These are phyloP conservation scores for Delichon dasypus DNA, from an alignment of 2,797 vertebrate genomes.

Conservation along the genomic window DNA sequence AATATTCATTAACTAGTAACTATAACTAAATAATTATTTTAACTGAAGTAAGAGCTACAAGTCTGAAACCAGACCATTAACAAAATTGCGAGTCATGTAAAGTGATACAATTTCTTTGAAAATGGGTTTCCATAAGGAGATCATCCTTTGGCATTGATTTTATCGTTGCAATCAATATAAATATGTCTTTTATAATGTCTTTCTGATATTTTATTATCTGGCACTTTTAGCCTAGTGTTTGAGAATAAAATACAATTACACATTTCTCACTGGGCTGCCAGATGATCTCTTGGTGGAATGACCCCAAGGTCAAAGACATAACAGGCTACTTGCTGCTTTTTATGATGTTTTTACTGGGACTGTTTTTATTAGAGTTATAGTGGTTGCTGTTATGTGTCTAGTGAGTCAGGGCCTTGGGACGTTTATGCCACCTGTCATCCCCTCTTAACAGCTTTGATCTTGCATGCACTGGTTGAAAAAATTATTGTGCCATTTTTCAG, in stretches of 20 bases:
- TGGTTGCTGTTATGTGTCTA: constrained; percentile 10
- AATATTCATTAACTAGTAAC: background rate
- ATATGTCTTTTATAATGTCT: background rate
- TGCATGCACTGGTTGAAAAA: constrained; percentile 50
- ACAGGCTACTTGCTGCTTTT: constrained; percentile 22
- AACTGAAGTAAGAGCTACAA: background rate
- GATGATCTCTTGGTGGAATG: constrained; percentile 11
- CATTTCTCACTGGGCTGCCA: constrained; percentile 6
- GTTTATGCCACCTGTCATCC: constrained; percentile 60
- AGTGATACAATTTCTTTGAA: background rate
- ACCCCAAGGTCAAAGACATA: constrained; percentile 30
- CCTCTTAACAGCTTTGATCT: constrained; percentile 67
- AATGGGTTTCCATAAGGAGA: background rate
- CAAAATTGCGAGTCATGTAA: background rate
- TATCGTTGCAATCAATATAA: background rate
- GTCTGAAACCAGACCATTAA: background rate
- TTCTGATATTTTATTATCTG: background rate
- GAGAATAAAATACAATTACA: background rate
- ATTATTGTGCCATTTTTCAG: constrained; percentile 73
- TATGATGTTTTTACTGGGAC: background rate
- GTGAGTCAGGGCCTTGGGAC: constrained; percentile 44
- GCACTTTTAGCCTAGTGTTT: background rate
- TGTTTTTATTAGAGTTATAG: constrained; percentile 21
- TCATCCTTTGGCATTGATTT: constrained; percentile 9
- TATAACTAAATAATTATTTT: background rate